Conservation (phyloP, 2,888 invertebrate species). For the Drosophila atripex region DNA sequence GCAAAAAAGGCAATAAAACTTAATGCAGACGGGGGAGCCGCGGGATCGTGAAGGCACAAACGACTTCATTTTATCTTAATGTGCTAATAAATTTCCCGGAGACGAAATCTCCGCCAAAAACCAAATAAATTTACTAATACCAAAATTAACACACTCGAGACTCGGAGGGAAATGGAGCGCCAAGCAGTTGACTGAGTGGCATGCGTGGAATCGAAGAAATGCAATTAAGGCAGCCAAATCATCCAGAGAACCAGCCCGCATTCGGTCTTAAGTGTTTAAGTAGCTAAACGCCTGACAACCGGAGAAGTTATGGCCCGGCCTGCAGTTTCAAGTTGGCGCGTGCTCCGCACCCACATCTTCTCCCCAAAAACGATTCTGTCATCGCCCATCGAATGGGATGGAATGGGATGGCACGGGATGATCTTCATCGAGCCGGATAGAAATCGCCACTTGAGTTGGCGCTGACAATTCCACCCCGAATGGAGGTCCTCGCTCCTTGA, state of each 20-base stretch:
- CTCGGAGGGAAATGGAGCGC: constrained; percentile 65
- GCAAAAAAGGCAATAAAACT: constrained; percentile 76
- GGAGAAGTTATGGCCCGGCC: constrained; percentile 70
- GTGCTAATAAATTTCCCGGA: constrained; percentile 82
- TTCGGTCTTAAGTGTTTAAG: constrained; percentile 77
- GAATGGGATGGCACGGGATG: constrained; percentile 38
- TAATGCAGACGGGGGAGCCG: constrained; percentile 60
- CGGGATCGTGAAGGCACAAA: constrained; percentile 58
- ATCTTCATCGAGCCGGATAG: constrained; percentile 17
- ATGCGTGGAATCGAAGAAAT: constrained; percentile 75
- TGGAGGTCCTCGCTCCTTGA: constrained; percentile 26
- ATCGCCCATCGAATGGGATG: constrained; percentile 63
- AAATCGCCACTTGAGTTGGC: constrained; percentile 62
- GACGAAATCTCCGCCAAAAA: constrained; percentile 78
- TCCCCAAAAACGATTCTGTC: constrained; percentile 73
- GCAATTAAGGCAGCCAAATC: constrained; percentile 69
- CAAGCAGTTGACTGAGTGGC: constrained; percentile 74
- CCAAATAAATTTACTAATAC: constrained; percentile 78
- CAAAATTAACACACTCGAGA: constrained; percentile 56
- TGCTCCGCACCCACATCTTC: constrained; percentile 52
- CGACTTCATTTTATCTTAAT: constrained; percentile 82
- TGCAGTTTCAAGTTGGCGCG: constrained; percentile 66
- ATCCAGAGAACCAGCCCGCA: constrained; percentile 46
- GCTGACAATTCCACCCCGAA: constrained; percentile 35
- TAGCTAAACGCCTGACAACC: constrained; percentile 77